Conservation (phyloP, 1,140 invertebrate species). For the Littorina saxatilis region DNA sequence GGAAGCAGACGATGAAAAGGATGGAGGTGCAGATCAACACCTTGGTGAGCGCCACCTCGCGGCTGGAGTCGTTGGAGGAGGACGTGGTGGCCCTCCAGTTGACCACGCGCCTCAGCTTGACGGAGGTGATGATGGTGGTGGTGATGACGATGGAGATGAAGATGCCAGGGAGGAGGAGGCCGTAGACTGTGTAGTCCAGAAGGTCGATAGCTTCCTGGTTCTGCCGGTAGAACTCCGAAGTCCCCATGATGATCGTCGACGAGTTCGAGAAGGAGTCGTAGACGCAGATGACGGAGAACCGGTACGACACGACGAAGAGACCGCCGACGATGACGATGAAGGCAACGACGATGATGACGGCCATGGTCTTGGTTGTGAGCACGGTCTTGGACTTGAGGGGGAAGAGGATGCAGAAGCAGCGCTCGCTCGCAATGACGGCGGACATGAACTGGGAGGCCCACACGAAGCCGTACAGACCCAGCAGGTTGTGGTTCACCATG, state of each 20-base stretch:
- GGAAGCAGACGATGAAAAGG: constrained; percentile 6
- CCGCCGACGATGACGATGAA: background rate
- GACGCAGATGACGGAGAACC: background rate
- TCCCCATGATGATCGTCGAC: background rate
- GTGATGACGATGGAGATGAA: background rate
- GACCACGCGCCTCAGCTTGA: background rate
- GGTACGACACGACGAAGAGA: background rate
- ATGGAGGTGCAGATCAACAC: constrained; percentile 1
- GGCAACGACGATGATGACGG: background rate
- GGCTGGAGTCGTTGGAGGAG: background rate
- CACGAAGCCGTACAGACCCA: background rate
- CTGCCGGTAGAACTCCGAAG: background rate
- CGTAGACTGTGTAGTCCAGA: background rate
- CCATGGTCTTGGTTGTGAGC: background rate
- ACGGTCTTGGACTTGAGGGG: background rate
- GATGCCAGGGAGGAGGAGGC: background rate
- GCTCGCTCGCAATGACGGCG: background rate
- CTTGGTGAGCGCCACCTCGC: constrained; percentile 1
- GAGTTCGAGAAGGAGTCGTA: background rate
- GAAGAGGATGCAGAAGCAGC: background rate
- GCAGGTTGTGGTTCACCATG: background rate
- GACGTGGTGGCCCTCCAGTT: background rate
- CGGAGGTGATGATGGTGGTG: background rate
- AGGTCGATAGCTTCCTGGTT: background rate
- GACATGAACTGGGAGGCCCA: background rate